Evolutionary conservation across 2,888 invertebrate genomes (phyloP), one percentile per base, ranked within the genome.

Genomic region (Autographa gamma): DNA sequence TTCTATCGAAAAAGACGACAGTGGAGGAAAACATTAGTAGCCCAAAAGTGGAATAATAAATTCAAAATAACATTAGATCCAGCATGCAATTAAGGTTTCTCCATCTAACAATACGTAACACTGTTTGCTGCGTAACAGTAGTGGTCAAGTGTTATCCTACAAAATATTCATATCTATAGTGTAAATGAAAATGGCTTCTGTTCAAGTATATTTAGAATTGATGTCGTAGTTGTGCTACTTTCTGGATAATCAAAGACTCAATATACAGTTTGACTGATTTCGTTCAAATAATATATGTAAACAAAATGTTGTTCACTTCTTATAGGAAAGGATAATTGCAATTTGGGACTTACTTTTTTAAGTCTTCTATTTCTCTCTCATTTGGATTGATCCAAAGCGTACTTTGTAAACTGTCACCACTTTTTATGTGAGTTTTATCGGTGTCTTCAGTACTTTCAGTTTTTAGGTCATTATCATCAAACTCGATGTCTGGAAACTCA

Each of bases 321-420:
- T 38, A 9, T 38, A 0, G 1, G 38, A 1, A 11, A 38, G 38
- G 8, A 11, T 34, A 11, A 11, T 11, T 64, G 66, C 31, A 7
- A 63, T 19, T 52, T 11, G 41, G 18, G 38, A 66, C 66, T 32
- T 86, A 95, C 96, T 93, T 95, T 92, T 96, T 95, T 86, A 96
- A 93, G 92, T 96, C 96, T 91, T 96, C 96, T 83, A 93, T 79
- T 84, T 96, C 96, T 92, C 96, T 95, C 91, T 95, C 95, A 86
- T 93, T 93, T 43, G 95, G 90, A 86, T 93, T 94, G 48, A 93
- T 92, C 95, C 95, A 95, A 13, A 93, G 80, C 60, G 93, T 76
- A 78, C 87, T 94, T 85, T 95, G 95, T 70, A 93, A 80, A 77
- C 92, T 95, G 60, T 95, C 95, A 34, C 89, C 91, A 69, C 86